Base-by-base conservation (phyloP, 2,888 invertebrate genomes). In the Capitulum mitella region DNA sequence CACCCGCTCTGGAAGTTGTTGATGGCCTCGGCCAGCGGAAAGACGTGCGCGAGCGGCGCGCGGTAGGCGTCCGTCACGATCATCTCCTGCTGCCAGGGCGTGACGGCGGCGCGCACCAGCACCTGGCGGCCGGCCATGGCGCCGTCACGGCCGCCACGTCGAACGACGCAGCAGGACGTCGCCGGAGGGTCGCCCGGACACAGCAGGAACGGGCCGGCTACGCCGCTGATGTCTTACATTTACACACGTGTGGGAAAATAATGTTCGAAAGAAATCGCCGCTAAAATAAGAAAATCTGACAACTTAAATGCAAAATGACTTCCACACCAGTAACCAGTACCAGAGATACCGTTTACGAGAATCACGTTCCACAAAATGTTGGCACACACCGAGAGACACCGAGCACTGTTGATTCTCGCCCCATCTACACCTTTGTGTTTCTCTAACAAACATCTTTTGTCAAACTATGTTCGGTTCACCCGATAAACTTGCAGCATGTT, bases 51-150 rank as follows among this genome's bases (percentile, higher is more conserved):
- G 0, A 98, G 87, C 3, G 97, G 97, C 12, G 93, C 95, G 83
- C 96, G 89, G 86, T 96, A 95, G 75, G 96, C 96, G 88, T 97
- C 97, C 85, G 92, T 92, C 83, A 95, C 88, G 82, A 91, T 90
- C 82, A 97, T 87, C 83, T 92, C 92, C 81, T 90, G 89, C 79
- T 90, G 90, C 97, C 97, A 97, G 79, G 97, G 97, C 81, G 93
- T 89, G 19, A 97, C 94, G 80, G 93, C 92, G 85, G 88, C 85
- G 84, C 90, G 86, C 78, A 87, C 83, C 70, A 87, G 83, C 75
- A 87, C 84, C 84, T 87, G 84, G 3, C 58, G 77, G 22, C 32
- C 14, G 26, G n/a, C 26, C 16, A 46, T 6, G 8, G 34, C 34
- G 3, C 10, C 34, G n/a, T 75, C 29, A 58, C 54, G 26, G 54